Evolutionary conservation across 2,888 invertebrate genomes (phyloP).

Genomic region (Sphaeridia pumilis): DNA sequence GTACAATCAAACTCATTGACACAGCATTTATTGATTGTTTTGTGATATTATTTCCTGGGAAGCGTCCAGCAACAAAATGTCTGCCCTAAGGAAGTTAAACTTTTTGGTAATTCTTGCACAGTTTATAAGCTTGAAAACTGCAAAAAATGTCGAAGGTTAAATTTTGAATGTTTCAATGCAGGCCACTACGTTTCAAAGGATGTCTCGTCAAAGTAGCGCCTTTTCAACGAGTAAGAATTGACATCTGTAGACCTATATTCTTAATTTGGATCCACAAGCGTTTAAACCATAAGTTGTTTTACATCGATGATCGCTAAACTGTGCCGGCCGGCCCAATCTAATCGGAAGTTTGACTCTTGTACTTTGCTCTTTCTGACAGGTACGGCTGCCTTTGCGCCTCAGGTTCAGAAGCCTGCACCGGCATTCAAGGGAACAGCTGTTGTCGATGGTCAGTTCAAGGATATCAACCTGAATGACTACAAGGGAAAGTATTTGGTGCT

Average conservation of each 20-base stretch:
- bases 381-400: constrained; percentile 12
- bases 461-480: constrained; percentile 66
- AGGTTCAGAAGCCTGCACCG: constrained; percentile 68
- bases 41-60: not conserved
- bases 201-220: not conserved
- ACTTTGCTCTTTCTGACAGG: too few relatives aligned
- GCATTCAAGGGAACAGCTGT: constrained; percentile 76
- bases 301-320: not conserved
- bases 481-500: constrained; percentile 84
- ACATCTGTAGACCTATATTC: not conserved
- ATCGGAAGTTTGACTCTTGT: not conserved
- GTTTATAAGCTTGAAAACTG: not conserved
- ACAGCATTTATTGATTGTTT: too few relatives aligned
- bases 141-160: not conserved
- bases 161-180: too few relatives aligned
- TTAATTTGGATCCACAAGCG: not conserved
- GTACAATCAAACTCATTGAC: too few relatives aligned
- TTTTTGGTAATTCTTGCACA: not conserved
- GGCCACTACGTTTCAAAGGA: too few relatives aligned
- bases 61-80: not conserved
- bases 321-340: not conserved
- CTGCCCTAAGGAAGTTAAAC: not conserved
- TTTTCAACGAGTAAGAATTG: not conserved
- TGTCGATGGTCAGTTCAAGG: constrained; percentile 71
- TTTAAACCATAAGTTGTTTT: too few relatives aligned